Evolutionary conservation across 64 coral and sea anemone genomes (phyloP).

Genomic region (Actinia tenebrosa): DNA sequence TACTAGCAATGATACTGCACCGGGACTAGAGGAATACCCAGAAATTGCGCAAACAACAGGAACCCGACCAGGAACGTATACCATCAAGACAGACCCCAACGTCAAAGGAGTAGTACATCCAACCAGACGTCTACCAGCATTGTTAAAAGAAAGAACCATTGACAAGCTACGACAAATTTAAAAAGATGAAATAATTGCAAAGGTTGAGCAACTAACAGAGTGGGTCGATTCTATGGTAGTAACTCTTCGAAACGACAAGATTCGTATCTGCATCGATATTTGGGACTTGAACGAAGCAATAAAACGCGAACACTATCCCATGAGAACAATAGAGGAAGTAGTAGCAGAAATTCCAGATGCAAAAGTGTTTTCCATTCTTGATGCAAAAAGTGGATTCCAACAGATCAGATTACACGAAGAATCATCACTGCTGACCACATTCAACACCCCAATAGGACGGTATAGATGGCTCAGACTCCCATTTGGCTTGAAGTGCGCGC

Average conservation of each 20-base stretch:
- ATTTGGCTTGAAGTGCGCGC: background rate
- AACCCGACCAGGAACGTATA: constrained; percentile 50
- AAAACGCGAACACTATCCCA: constrained; percentile 41
- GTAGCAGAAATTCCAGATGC: constrained; percentile 50
- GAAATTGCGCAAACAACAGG: constrained; percentile 42
- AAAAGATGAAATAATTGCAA: constrained; percentile 9
- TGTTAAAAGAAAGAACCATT: constrained; percentile 45
- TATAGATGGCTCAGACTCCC: background rate
- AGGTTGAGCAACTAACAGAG: constrained; percentile 38
- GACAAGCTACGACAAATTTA: constrained; percentile 48
- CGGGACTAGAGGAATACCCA: constrained; percentile 28
- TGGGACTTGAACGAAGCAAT: constrained; percentile 54
- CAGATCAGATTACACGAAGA: constrained; percentile 14
- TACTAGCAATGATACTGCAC: background rate
- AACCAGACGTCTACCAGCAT: constrained; percentile 24
- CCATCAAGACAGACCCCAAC: constrained; percentile 46
- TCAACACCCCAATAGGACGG: constrained; percentile 6
- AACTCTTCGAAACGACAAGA: constrained; percentile 34
- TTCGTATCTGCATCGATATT: constrained; percentile 47
- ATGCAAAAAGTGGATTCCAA: constrained; percentile 35
- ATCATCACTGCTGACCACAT: background rate
- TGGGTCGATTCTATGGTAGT: constrained; percentile 72
- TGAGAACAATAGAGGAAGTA: constrained; percentile 41
- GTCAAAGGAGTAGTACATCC: constrained; percentile 41
- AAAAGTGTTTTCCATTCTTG: constrained; percentile 41